Evolutionary conservation across 2,113 vertebrate genomes (phyloP).

Genomic region (Pipra filicauda): DNA sequence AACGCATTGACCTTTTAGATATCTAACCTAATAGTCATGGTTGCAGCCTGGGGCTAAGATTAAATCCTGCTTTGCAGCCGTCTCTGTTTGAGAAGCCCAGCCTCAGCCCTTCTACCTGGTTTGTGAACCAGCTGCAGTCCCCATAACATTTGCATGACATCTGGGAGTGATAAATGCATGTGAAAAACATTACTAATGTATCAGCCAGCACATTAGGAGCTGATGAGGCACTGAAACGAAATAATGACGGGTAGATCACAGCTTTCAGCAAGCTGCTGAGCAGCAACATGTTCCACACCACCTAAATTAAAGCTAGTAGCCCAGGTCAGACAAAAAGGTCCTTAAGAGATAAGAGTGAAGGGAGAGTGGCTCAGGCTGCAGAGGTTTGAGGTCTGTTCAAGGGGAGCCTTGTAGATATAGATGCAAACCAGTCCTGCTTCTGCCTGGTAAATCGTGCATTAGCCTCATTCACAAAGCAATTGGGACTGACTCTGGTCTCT

Average conservation of each 20-base stretch:
- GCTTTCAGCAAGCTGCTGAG: not conserved
- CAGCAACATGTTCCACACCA: not conserved
- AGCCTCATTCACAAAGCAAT: not conserved
- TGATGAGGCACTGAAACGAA: constrained; percentile 4
- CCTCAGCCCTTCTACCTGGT: not conserved
- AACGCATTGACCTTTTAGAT: not conserved
- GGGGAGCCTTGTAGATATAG: not conserved
- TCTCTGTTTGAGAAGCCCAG: not conserved
- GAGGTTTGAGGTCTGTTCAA: not conserved
- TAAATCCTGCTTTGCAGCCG: not conserved
- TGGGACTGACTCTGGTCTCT: not conserved
- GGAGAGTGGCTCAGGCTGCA: not conserved
- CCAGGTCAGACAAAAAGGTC: not conserved
- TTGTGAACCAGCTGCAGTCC: not conserved
- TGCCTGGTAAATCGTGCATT: not conserved
- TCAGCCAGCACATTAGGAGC: constrained; percentile 5
- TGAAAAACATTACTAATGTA: constrained; percentile 2
- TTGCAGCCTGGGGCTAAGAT: not conserved
- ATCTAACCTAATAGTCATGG: not conserved
- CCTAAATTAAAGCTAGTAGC: not conserved
- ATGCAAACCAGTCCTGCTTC: not conserved
- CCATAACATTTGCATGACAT: not conserved
- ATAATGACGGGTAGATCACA: not conserved
- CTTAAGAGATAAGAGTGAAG: not conserved
- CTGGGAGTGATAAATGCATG: constrained; percentile 1